phyloP scores from a whole-genome alignment of 1,140 invertebrate genomes.

The Cherax destructor region DNA sequence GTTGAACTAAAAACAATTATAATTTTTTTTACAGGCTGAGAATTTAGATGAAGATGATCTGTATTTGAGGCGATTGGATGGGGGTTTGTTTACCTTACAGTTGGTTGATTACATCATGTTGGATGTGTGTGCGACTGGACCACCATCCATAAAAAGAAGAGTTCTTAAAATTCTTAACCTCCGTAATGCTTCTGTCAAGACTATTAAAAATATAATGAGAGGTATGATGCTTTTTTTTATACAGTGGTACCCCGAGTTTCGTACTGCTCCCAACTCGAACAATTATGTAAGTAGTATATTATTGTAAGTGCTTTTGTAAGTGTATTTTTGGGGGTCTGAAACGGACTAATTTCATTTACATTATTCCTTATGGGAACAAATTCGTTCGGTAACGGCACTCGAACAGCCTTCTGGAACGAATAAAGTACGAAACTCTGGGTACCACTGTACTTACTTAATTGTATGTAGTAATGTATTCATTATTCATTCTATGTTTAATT shows the following conservation, averaged over 20 bases:
- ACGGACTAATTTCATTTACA: too few relatives aligned
- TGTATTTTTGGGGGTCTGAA: too few relatives aligned
- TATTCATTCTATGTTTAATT: neutral
- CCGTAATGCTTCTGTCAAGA: conserved; percentile 92
- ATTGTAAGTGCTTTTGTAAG: too few relatives aligned
- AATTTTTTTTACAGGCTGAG: conserved; percentile 29
- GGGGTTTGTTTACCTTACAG: conserved; percentile 96
- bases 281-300: too few relatives aligned
- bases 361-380: too few relatives aligned
- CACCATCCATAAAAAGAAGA: conserved; percentile 88
- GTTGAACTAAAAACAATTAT: too few relatives aligned
- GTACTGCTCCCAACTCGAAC: too few relatives aligned
- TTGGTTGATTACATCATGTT: conserved; percentile 96
- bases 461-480: neutral
- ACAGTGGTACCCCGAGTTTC: too few relatives aligned
- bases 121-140: conserved; percentile 88
- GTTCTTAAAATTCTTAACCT: conserved; percentile 93
- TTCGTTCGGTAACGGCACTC: too few relatives aligned
- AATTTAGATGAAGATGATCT: conserved; percentile 85
- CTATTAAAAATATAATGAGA: conserved; percentile 96
- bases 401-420: too few relatives aligned
- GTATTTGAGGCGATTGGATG: conserved; percentile 92
- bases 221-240: conserved; percentile 77
- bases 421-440: too few relatives aligned
- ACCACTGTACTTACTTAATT: neutral